phyloP scores from a whole-genome alignment of 2,888 invertebrate genomes.

The Drosophila stalkeri region DNA sequence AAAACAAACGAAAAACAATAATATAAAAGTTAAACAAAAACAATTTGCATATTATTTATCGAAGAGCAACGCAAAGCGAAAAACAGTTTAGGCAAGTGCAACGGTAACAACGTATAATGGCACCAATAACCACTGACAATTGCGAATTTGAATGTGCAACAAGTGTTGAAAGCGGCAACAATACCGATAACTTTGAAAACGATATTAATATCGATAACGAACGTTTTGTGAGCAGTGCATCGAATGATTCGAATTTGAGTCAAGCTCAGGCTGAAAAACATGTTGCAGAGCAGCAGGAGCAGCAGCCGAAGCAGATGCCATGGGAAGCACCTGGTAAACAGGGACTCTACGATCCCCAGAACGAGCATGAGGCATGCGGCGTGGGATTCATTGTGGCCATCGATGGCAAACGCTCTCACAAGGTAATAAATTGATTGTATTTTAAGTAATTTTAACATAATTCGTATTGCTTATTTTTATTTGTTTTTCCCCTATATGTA shows the following conservation, averaged over 20 bases:
- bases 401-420: conserved; percentile 96
- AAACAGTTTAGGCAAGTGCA: conserved; percentile 71
- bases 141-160: conserved; percentile 84
- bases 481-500: conserved; percentile 79
- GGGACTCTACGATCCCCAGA: conserved; percentile 98
- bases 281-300: conserved; percentile 33
- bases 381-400: conserved; percentile 99
- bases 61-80: conserved; percentile 55
- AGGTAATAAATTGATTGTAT: conserved; percentile 88
- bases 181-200: conserved; percentile 55
- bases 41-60: conserved; percentile 40
- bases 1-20: conserved; percentile 21
- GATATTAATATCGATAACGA: conserved; percentile 58
- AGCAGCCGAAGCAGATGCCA: conserved; percentile 86
- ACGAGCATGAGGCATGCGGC: conserved; percentile 99
- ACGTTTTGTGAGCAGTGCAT: conserved; percentile 31
- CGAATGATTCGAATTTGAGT: conserved; percentile 68
- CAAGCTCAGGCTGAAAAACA: conserved; percentile 40
- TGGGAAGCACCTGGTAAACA: conserved; percentile 94
- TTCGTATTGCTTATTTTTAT: neutral
- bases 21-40: conserved; percentile 31
- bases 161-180: conserved; percentile 79
- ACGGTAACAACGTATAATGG: conserved; percentile 84
- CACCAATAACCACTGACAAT: conserved; percentile 84
- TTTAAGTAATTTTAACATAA: neutral